phyloP scores from a whole-genome alignment of 2,113 vertebrate genomes.

The Capreolus pygargus region DNA sequence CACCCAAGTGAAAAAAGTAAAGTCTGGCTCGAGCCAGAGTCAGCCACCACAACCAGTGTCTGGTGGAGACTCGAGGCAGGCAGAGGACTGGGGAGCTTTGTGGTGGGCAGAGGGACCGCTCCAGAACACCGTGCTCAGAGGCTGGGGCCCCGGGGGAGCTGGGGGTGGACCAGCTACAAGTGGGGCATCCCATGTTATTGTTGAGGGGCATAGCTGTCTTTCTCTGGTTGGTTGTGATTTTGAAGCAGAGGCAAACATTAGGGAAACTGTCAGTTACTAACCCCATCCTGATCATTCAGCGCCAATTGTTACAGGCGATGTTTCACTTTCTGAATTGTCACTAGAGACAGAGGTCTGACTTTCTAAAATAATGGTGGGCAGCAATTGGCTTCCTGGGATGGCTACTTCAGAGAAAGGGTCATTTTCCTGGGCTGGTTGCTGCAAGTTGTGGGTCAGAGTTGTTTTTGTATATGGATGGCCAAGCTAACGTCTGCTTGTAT shows the following conservation, averaged over 20 bases:
- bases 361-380: rapidly evolving
- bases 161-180: rapidly evolving
- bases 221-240: not conserved
- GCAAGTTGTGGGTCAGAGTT: rapidly evolving
- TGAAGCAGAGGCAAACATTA: not conserved
- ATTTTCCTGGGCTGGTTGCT: not conserved
- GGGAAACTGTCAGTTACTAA: rapidly evolving
- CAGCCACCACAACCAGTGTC: rapidly evolving
- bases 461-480: rapidly evolving
- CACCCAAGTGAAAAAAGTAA: not conserved
- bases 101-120: rapidly evolving
- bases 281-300: no score
- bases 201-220: rapidly evolving
- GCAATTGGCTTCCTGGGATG: not conserved
- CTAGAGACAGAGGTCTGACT: not conserved
- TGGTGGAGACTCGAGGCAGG: not conserved
- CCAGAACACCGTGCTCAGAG: rapidly evolving
- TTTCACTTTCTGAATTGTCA: not conserved
- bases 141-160: rapidly evolving
- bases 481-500: rapidly evolving
- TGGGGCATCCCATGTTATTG: rapidly evolving
- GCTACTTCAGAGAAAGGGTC: rapidly evolving
- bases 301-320: rapidly evolving
- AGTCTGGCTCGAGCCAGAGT: rapidly evolving
- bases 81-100: not conserved